Percentiles rank a stretch among this genome's conserved stretches.
These are phyloP conservation scores for Tapera naevia DNA, from an alignment of 2,797 vertebrate species.

Conservation along the genomic window DNA sequence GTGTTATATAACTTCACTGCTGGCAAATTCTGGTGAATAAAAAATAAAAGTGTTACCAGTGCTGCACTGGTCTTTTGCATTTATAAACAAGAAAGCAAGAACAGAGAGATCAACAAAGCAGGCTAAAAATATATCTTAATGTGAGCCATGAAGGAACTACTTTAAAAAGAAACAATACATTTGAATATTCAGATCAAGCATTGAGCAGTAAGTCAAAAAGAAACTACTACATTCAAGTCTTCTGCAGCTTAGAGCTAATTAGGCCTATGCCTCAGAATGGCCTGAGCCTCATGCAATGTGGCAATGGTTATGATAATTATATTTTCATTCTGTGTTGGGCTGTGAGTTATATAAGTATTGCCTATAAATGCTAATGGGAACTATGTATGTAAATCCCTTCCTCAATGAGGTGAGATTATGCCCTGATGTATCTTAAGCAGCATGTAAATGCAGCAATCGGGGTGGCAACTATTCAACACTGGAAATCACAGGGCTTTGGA, in stretches of 20 bases:
- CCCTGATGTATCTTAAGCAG: slow-evolving; percentile 65
- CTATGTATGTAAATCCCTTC: slow-evolving; percentile 60
- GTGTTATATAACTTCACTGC: background rate
- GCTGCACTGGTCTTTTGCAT: slow-evolving; percentile 45
- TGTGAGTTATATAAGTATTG: slow-evolving; percentile 62
- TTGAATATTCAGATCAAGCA: slow-evolving; percentile 72
- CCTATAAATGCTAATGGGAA: slow-evolving; percentile 66
- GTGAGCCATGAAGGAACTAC: slow-evolving; percentile 65
- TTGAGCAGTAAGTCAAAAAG: slow-evolving; percentile 71
- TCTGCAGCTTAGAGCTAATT: slow-evolving; percentile 77
- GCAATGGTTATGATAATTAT: slow-evolving; percentile 77
- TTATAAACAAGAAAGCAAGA: slow-evolving; percentile 71
- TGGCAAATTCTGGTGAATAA: slow-evolving; percentile 32
- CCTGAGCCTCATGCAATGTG: slow-evolving; percentile 41
- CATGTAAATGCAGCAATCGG: slow-evolving; percentile 27
- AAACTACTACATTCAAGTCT: slow-evolving; percentile 70
- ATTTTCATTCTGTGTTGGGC: slow-evolving; percentile 60
- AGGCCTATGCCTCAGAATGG: slow-evolving; percentile 70
- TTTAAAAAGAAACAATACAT: slow-evolving; percentile 72
- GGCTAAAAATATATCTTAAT: slow-evolving; percentile 72
- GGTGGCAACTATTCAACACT: background rate
- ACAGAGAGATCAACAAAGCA: slow-evolving; percentile 71
- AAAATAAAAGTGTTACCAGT: slow-evolving; percentile 55
- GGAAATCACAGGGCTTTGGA: background rate
- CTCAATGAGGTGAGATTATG: slow-evolving; percentile 43